A percentile compares a stretch with the other conserved stretches of the same genome.
phyloP scores from a whole-genome alignment of 2,113 vertebrate species.

The Euleptes europaea region DNA sequence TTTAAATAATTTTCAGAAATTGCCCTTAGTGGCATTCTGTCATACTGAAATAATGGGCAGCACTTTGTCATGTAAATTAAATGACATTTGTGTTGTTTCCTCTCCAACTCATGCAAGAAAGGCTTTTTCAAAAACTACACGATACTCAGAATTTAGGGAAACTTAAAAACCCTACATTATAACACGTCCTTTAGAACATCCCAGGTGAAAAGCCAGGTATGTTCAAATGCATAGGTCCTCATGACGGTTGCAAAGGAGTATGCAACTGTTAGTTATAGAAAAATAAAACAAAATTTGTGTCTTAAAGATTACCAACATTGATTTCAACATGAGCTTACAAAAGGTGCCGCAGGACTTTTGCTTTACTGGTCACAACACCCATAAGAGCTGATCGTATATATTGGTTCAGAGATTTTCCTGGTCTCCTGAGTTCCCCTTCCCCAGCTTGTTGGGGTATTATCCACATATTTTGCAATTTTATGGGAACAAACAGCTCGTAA shows the following conservation, averaged over 20 bases:
- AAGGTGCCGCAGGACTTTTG: too few species aligned
- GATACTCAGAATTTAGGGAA: slow-evolving; percentile 36
- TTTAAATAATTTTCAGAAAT: slow-evolving; percentile 98
- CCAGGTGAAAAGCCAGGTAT: background rate
- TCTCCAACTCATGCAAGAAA: slow-evolving; percentile 48
- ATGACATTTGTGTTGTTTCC: slow-evolving; percentile 79
- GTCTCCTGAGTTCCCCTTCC: background rate
- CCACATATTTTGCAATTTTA: background rate
- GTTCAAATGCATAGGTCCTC: background rate
- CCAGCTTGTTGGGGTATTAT: too few species aligned
- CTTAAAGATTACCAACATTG: too few species aligned
- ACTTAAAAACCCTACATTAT: slow-evolving; percentile 32
- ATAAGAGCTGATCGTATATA: background rate
- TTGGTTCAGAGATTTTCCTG: background rate
- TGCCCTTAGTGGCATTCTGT: slow-evolving; percentile 89
- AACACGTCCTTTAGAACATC: background rate
- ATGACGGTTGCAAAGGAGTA: too few species aligned
- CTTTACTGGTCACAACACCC: background rate
- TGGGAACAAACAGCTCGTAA: fast-evolving
- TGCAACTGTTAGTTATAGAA: too few species aligned
- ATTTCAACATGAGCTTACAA: too few species aligned
- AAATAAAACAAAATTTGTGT: too few species aligned
- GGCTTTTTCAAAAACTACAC: slow-evolving; percentile 25
- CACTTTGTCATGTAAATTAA: slow-evolving; percentile 91
- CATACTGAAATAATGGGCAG: slow-evolving; percentile 83